phyloP scores from a whole-genome alignment of 2,888 invertebrate genomes.

The Cremastinae sp. region DNA sequence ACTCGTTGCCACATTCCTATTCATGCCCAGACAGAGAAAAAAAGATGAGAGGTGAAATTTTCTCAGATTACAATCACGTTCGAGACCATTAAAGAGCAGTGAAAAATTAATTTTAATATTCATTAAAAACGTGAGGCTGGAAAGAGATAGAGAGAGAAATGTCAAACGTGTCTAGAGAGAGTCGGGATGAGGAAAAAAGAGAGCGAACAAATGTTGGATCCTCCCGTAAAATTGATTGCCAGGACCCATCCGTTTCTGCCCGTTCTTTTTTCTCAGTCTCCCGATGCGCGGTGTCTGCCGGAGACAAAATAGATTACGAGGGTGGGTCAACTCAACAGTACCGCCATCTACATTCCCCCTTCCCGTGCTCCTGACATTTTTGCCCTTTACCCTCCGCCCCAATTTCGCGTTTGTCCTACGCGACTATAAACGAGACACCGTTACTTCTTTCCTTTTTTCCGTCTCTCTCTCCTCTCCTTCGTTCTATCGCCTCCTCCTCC shows the following conservation, averaged over 20 bases:
- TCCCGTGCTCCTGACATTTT: slow-evolving; percentile 54
- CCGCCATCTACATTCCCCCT: slow-evolving; percentile 57
- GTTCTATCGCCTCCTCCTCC: slow-evolving; percentile 38
- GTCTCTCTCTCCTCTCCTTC: slow-evolving; percentile 52
- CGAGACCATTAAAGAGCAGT: slow-evolving; percentile 5
- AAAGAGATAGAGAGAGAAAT: slow-evolving; percentile 7
- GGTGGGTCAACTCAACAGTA: slow-evolving; percentile 54
- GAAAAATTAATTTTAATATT: too few relatives aligned
- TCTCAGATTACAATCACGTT: background rate
- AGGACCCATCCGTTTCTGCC: slow-evolving; percentile 34
- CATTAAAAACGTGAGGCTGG: too few relatives aligned
- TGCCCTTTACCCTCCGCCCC: slow-evolving; percentile 8
- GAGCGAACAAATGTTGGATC: slow-evolving; percentile 44
- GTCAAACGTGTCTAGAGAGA: slow-evolving; percentile 31
- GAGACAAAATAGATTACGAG: slow-evolving; percentile 75
- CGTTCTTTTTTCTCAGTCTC: slow-evolving; percentile 19
- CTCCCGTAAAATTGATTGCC: slow-evolving; percentile 55
- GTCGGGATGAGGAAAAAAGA: slow-evolving; percentile 29
- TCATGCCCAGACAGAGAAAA: slow-evolving; percentile 6
- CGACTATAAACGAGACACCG: slow-evolving; percentile 20
- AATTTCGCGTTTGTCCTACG: background rate
- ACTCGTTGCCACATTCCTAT: slow-evolving; percentile 48
- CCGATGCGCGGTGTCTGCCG: slow-evolving; percentile 64
- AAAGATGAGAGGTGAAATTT: background rate
- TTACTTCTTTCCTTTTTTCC: slow-evolving; percentile 44